Conservation (phyloP, 2,113 vertebrate genomes). For the Toxotes jaculatrix region DNA sequence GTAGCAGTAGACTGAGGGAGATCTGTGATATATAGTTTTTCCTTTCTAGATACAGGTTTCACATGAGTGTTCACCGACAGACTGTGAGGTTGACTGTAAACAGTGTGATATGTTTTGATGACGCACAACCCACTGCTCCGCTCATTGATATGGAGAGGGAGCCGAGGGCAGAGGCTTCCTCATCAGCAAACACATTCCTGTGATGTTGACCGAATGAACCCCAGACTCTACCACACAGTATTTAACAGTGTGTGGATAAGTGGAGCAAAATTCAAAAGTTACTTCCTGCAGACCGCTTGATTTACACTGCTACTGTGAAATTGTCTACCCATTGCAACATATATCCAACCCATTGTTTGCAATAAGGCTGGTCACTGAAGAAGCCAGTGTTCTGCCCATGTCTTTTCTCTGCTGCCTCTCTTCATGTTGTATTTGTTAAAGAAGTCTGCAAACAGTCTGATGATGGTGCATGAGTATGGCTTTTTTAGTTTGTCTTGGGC, state of each 20-base stretch:
- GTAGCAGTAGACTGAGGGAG: neutral
- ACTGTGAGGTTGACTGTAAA: conserved; percentile 73
- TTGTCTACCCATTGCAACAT: neutral
- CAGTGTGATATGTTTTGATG: conserved; percentile 74
- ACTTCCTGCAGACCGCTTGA: neutral
- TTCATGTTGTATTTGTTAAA: neutral
- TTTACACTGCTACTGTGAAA: neutral
- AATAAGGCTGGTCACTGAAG: neutral
- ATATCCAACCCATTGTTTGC: neutral
- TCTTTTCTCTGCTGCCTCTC: neutral
- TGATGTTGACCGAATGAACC: conserved; percentile 39
- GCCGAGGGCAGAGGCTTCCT: conserved; percentile 63
- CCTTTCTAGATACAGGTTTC: conserved; percentile 40
- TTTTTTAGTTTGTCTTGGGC: neutral
- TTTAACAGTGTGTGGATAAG: neutral
- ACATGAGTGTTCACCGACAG: conserved; percentile 47
- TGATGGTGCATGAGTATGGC: neutral
- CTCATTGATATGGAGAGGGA: conserved; percentile 66
- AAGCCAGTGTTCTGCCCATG: neutral
- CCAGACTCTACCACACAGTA: neutral
- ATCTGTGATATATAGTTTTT: conserved; percentile 2
- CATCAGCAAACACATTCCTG: conserved; percentile 57
- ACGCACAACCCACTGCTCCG: conserved; percentile 62
- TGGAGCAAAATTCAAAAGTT: conserved; percentile 16
- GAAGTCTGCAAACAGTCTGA: neutral